Evolutionary conservation across 2,797 vertebrate genomes (phyloP).

Genomic region (Etheostoma nigrum): DNA sequence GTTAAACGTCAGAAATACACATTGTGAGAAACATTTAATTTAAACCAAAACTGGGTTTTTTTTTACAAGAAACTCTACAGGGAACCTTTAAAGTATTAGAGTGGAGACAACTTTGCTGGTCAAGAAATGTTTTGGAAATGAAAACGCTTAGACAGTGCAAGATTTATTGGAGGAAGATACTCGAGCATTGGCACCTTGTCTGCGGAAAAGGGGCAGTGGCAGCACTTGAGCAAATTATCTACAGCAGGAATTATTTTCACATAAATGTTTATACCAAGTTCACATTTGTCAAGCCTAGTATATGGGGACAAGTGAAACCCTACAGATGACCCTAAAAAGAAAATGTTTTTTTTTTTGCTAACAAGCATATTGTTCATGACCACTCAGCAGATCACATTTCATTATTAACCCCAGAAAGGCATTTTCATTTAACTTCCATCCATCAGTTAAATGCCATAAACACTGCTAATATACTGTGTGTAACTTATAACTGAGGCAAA

Average conservation of each 20-base stretch:
- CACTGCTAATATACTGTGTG: conserved; percentile 61
- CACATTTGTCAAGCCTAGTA: background rate
- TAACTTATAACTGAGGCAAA: conserved; percentile 71
- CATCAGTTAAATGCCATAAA: conserved; percentile 59
- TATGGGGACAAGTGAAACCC: background rate
- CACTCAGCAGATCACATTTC: conserved; percentile 28
- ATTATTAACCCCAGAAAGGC: conserved; percentile 47
- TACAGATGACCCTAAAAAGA: background rate
- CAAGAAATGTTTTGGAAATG: too few species aligned
- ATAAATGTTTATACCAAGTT: background rate
- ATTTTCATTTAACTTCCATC: conserved; percentile 60
- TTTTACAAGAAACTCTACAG: background rate
- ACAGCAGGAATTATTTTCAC: background rate
- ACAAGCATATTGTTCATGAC: conserved; percentile 12
- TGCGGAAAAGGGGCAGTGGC: background rate
- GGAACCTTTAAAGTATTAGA: background rate
- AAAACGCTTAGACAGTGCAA: background rate
- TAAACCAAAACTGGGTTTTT: background rate
- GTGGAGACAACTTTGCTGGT: too few species aligned
- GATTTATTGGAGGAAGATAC: background rate
- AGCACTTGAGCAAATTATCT: background rate
- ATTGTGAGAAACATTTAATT: background rate
- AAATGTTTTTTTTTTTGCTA: conserved; percentile 18
- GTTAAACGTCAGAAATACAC: too few species aligned
- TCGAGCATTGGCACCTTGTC: background rate